Percentiles rank a stretch among this genome's conserved stretches.
Evolutionary conservation across 1,140 invertebrate species (phyloP).

Genomic region (Saccostrea glomerata): DNA sequence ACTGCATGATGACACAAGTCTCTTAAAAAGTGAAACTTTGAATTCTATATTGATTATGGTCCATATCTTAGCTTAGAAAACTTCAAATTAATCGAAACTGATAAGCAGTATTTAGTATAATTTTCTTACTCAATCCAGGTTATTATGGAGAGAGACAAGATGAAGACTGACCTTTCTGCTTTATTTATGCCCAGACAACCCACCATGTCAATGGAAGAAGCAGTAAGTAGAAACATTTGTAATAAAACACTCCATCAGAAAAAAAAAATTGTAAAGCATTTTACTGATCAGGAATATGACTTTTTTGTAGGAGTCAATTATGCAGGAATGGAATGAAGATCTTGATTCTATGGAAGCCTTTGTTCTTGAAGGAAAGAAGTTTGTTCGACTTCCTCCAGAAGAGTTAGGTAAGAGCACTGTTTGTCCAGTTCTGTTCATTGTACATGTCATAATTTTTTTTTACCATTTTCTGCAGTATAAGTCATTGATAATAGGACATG

Average conservation of each 20-base stretch:
- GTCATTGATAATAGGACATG: too few relatives aligned
- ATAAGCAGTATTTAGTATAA: background rate
- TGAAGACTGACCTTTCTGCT: constrained; percentile 93
- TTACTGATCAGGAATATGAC: background rate
- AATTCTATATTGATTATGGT: too few relatives aligned
- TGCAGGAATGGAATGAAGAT: constrained; percentile 82
- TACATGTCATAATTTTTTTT: too few relatives aligned
- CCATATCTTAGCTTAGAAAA: too few relatives aligned
- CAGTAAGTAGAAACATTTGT: constrained; percentile 79
- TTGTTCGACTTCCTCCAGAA: constrained; percentile 95
- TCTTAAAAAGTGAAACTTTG: background rate
- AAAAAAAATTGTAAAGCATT: background rate
- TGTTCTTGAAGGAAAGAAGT: constrained; percentile 98
- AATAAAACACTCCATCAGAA: background rate
- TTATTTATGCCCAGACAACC: constrained; percentile 97
- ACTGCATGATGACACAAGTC: background rate
- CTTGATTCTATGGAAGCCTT: constrained; percentile 92
- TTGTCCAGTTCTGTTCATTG: too few relatives aligned
- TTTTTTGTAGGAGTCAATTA: constrained; percentile 85
- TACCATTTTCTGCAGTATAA: too few relatives aligned
- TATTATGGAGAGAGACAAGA: constrained; percentile 81
- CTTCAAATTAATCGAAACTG: too few relatives aligned
- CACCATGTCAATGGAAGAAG: constrained; percentile 90
- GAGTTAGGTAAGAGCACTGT: constrained; percentile 86
- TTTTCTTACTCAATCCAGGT: constrained; percentile 64